Evolutionary conservation across 1,140 invertebrate genomes (phyloP), one percentile per base, ranked within the genome.

Genomic region (Brachionus sp.): DNA sequence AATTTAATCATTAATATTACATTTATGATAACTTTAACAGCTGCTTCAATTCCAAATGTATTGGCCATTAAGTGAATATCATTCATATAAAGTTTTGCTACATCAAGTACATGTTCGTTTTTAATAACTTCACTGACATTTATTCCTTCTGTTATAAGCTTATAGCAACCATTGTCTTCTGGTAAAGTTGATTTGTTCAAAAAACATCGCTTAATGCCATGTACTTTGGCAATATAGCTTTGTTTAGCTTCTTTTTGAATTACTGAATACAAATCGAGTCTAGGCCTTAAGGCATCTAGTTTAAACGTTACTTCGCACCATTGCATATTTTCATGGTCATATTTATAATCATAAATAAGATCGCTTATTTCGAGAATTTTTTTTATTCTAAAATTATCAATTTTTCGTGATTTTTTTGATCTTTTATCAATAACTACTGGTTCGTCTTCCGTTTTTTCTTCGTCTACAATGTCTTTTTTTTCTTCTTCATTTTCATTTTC

Each of bases 11-110:
- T 66, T 13, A 66, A 23, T 75, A 83, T 85, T 83, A 91, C 92
- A 84, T 90, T 90, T 23, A 95, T 92, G 78, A 99, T 94, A 7
- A 95, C 93, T 88, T 92, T 92, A 62, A 92, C 91, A 0, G 96
- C 97, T 9, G 97, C 97, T 91, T 99, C 97, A 84, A 99, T 97
- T 10, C 97, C 97, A 88, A 97, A 99, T 5, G 85, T 89, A 7
- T 92, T 90, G 0, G 95, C 93, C 85, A 99, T 93, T 6, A 92
- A 92, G 86, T 98, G 94, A 82, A 99, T 94, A 87, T 98, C 95
- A 86, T 99, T 99, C 9, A 93, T 94, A 87, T 98, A 97, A 0
- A 98, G 87, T 84, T 91, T 91, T 86, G 95, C 93, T 5, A 98
- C 87, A 87, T 98, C 93, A n/a, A 98, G 39, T 39, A 80, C 29